Base-by-base conservation (phyloP, 2,797 vertebrate species). In the Synanceia verrucosa region DNA sequence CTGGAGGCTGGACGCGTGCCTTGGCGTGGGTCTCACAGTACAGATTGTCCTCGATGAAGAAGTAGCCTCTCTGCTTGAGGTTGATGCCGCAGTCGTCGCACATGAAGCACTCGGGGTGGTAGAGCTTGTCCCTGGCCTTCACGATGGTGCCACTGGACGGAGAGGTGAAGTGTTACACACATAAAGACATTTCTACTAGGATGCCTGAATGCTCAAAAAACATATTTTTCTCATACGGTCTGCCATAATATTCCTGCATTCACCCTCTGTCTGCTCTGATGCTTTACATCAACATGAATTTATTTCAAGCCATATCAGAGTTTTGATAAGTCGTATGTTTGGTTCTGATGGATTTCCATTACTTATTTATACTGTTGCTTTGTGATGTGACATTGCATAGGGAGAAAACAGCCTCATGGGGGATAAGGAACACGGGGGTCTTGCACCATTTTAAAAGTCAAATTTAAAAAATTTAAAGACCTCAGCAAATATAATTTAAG, bases 1-100 rank as follows among this genome's bases (percentile, higher is more conserved):
- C 98, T 0, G 98, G 98, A 0, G 97, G 96, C 82, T 98, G 96
- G 29, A 99, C 97, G 2, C 97, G 95, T 1, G 96, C 96, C 93
- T 95, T 98, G 70, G 98, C 98, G 1, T 99, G 97, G 1, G 91
- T 97, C 95, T 99, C 98, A n/a, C 98, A 99, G 91, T 97, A 99
- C 57, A 99, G 95, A 85, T 92, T 96, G 69, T 98, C 97, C 43
- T 99, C 97, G 10, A 99, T 96, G 92, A 98, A 99, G 93, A 99
- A 99, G 89, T 99, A 99, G 2, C 98, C 98, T 3, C 91, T 91
- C 83, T 98, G 96, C 91, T 99, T 99, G 56, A 99, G 94, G 92
- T 99, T 99, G 78, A 96, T 65, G 82, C 96, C 92, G 0, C 98
- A 99, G 94, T 99, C 98, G 0, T 96, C 94, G 0, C 98, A 99